A percentile compares a stretch with the other conserved stretches of the same genome.
These are phyloP conservation scores for Ophioninae sp. DNA, from an alignment of 2,888 invertebrate species.

Conservation along the genomic window DNA sequence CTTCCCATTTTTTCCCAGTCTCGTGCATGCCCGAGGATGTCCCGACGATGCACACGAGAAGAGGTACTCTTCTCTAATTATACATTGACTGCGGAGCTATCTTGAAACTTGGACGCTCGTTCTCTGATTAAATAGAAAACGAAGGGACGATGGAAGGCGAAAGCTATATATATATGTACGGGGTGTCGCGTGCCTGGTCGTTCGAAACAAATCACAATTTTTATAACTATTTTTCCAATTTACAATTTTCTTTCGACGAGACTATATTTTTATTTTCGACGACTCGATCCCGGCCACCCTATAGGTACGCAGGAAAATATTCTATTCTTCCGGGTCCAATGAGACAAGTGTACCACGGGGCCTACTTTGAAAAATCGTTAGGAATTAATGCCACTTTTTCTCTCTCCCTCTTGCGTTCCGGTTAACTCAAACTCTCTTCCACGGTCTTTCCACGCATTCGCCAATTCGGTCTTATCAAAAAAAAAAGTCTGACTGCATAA, in stretches of 20 bases:
- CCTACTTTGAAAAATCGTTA: slow-evolving; percentile 30
- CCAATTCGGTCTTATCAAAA: slow-evolving; percentile 4
- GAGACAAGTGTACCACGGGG: not conserved
- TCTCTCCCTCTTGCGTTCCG: not conserved
- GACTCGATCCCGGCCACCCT: too few relatives aligned
- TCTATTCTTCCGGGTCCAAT: slow-evolving; percentile 5
- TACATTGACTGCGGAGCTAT: slow-evolving; percentile 32
- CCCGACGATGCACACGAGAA: slow-evolving; percentile 11
- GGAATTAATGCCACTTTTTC: slow-evolving; percentile 10
- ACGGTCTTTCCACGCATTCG: slow-evolving; percentile 2
- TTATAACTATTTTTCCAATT: too few relatives aligned
- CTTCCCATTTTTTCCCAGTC: slow-evolving; percentile 18
- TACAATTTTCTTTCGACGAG: not conserved
- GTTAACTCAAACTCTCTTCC: not conserved
- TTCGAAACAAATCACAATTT: not conserved
- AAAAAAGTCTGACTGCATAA: not conserved
- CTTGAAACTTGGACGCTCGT: slow-evolving; percentile 13
- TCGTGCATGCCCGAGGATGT: not conserved
- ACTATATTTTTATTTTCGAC: too few relatives aligned
- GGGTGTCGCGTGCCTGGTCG: not conserved
- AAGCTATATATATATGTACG: slow-evolving; percentile 3
- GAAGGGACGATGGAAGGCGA: not conserved
- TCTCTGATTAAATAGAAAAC: slow-evolving; percentile 18
- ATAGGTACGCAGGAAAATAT: not conserved
- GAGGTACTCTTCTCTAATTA: slow-evolving; percentile 28